phyloP scores from a whole-genome alignment of 2,797 vertebrate species.

The Gallinago stenura region DNA sequence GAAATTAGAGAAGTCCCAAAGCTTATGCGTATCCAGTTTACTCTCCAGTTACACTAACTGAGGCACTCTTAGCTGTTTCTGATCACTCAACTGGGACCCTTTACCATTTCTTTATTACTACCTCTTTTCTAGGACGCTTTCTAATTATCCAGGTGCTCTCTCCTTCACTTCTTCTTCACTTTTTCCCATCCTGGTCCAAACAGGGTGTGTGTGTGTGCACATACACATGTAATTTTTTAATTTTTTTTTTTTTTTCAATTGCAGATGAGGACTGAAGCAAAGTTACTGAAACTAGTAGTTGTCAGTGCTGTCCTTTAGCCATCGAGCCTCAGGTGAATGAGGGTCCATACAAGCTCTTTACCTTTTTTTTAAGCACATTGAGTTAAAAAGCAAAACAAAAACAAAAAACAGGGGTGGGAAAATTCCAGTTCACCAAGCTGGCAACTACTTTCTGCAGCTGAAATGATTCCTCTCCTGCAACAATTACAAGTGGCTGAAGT shows the following conservation, averaged over 20 bases:
- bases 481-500: not conserved
- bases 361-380: not conserved
- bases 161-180: not conserved
- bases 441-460: not conserved
- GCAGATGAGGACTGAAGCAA: not conserved
- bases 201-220: too few species aligned
- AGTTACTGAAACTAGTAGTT: not conserved
- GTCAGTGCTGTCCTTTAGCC: not conserved
- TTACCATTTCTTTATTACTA: not conserved
- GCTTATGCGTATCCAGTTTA: not conserved
- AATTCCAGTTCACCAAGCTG: not conserved
- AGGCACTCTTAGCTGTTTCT: not conserved
- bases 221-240: not conserved
- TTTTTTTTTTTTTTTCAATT: not conserved
- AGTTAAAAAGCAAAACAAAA: not conserved
- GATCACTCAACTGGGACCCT: accelerated
- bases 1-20: not conserved
- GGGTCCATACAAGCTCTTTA: not conserved
- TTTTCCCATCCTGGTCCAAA: not conserved
- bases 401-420: not conserved
- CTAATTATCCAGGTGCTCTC: not conserved
- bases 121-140: not conserved
- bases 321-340: not conserved
- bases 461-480: not conserved
- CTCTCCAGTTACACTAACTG: not conserved